Evolutionary conservation across 2,888 invertebrate species (phyloP).

Genomic region (Tinea pellionella): DNA sequence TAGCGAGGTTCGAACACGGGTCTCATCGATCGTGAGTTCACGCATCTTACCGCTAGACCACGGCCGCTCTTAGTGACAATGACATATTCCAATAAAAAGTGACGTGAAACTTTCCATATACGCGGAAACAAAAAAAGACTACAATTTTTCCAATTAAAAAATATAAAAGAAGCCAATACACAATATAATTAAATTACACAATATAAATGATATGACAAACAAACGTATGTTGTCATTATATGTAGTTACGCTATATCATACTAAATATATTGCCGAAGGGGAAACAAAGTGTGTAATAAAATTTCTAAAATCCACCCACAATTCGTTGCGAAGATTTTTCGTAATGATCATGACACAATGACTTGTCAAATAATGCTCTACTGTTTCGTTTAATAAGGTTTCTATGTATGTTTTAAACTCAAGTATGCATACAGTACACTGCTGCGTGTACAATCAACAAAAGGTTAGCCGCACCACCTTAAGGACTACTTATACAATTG

Average conservation of each 20-base stretch:
- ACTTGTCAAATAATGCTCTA: neutral
- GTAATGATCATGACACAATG: conserved; percentile 18
- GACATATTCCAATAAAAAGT: too few species aligned
- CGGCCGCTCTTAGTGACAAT: too few species aligned
- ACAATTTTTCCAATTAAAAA: neutral
- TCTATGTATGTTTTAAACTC: too few species aligned
- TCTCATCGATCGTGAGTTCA: too few species aligned
- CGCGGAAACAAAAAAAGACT: neutral
- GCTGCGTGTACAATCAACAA: too few species aligned
- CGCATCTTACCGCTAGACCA: too few species aligned
- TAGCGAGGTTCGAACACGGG: too few species aligned
- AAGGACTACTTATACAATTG: too few species aligned
- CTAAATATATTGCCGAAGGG: neutral
- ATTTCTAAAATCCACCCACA: conserved; percentile 18
- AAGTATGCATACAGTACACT: too few species aligned
- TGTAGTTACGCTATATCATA: neutral
- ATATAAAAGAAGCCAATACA: neutral
- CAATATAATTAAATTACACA: conserved; percentile 1
- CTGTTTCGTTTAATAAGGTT: neutral
- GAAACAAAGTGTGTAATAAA: conserved; percentile 17
- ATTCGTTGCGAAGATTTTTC: conserved; percentile 9
- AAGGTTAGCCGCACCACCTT: too few species aligned
- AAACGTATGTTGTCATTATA: neutral
- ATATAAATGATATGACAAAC: conserved; percentile 1
- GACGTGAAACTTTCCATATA: neutral